Percentiles rank a stretch among this genome's conserved stretches.
Evolutionary conservation across 2,797 vertebrate species (phyloP).

Genomic region (Notamacropus eugenii): DNA sequence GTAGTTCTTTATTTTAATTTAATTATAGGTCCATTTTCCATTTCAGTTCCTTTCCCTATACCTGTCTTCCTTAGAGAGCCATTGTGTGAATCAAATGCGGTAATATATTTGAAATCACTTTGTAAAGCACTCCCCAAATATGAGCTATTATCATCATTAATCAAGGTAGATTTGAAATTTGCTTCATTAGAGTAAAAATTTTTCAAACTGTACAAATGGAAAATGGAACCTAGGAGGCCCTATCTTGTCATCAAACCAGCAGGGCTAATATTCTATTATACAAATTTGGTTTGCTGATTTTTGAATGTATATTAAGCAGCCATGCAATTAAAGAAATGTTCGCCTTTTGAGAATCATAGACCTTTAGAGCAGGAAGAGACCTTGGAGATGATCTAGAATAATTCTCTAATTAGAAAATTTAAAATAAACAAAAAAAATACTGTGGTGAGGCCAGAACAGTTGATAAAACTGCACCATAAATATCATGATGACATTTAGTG

Average conservation of each 20-base stretch:
- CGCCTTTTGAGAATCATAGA: not conserved
- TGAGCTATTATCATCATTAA: not conserved
- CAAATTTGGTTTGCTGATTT: not conserved
- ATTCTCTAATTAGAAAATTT: not conserved
- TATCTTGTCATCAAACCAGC: not conserved
- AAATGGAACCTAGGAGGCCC: not conserved
- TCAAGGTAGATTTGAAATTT: slow-evolving; percentile 9
- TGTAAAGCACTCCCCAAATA: not conserved
- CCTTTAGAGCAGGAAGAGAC: not conserved
- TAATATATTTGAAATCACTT: not conserved
- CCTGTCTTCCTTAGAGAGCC: not conserved
- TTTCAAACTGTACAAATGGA: not conserved
- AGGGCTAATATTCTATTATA: not conserved
- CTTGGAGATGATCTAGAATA: not conserved
- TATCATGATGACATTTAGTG: not conserved
- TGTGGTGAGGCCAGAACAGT: not conserved
- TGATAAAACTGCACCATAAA: not conserved
- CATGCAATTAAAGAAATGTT: not conserved
- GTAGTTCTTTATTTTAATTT: not conserved
- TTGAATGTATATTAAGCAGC: not conserved
- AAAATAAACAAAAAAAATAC: not conserved
- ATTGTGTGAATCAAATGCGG: not conserved
- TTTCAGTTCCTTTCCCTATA: not conserved
- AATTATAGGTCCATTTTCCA: not conserved
- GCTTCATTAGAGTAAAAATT: slow-evolving; percentile 10